Base-by-base conservation (phyloP, 2,888 invertebrate genomes). In the Cantharis nigra region DNA sequence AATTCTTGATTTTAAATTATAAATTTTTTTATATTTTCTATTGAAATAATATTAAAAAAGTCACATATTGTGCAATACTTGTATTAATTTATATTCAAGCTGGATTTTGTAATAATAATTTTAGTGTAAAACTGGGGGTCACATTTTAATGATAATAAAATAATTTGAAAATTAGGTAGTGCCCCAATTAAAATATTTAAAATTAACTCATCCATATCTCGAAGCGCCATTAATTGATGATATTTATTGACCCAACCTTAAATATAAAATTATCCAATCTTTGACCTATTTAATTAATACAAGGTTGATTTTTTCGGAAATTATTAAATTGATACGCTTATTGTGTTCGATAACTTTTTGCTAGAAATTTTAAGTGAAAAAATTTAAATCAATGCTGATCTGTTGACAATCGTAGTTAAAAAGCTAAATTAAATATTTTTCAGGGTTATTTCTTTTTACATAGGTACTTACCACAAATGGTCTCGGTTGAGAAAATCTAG, bases 401-500 rank as follows among this genome's bases (percentile, higher is more conserved):
- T 9, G 67, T 73, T 23, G 20, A 64, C 14, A 71, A 71, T 30
- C 18, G 26, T 16, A 49, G 64, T 26, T 67, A 73, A 73, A 73
- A 73, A 69, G 62, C 23, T 16, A 65, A 73, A 73, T 69, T 69
- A 67, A 69, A 67, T 67, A 49, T 23, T 69, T 65, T 69, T 73
- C 72, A 73, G 72, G 72, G 72, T 73, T 73, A 73, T 23, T 69
- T 67, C 33, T 30, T 18, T 73, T 69, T 73, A 23, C 26, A 26
- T 23, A 11, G 20, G 18, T 67, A 23, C 67, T 67, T 67, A 26
- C 49, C 49, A 65, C 14, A 13, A 69, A 18, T 49, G 65, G 72
- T 73, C 49, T 62, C 72, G 67, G 72, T 73, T 73, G 23, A 73
- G 72, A 67, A 73, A 69, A 69, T 69, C n/a, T n/a, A 69, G 67